Evolutionary conservation across 2,888 invertebrate genomes (phyloP), one percentile per base, ranked within the genome.

Genomic region (Coenonympha glycerion): DNA sequence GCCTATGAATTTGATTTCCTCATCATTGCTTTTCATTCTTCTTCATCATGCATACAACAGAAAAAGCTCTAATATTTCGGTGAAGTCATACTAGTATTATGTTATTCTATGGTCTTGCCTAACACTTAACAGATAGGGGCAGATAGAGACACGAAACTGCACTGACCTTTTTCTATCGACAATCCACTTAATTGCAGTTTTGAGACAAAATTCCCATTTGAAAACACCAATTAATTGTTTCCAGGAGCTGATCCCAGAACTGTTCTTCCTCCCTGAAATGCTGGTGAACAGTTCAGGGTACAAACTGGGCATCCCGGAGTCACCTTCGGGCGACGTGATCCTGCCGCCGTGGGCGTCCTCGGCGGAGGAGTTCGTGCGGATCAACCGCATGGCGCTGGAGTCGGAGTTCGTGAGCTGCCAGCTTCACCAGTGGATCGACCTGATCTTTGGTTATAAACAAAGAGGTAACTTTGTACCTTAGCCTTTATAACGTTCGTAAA

Each of bases 321-420:
- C 97, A 46, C 95, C 90, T 0, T 82, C 88, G 0, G 93, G 92
- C 3, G 95, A 98, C 78, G 96, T 99, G 4, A 92, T 95, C 63
- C 88, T 99, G 48, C 99, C 99, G 1, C 95, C 96, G 0, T 99
- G 99, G 99, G 98, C 99, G 1, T 93, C 94, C 41, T 93, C 95
- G 0, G 97, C 99, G 0, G 98, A 99, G 84, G 98, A 99, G 87
- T 99, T 99, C 78, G 95, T 99, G 52, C 89, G 98, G 58, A 95
- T 99, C 68, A 98, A 99, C 88, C 90, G 99, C 71, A 98, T 99
- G 98, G 99, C 99, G 2, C 89, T 99, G 47, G 99, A 99, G 80
- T 99, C 98, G 0, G 99, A 99, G 86, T 97, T 99, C 74, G 99
- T 99, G 13, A 98, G 98, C 55, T 99, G 99, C 76, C 99, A 99